Conservation (phyloP, 23 tunicate genomes). For the Phallusia fumigata region DNA sequence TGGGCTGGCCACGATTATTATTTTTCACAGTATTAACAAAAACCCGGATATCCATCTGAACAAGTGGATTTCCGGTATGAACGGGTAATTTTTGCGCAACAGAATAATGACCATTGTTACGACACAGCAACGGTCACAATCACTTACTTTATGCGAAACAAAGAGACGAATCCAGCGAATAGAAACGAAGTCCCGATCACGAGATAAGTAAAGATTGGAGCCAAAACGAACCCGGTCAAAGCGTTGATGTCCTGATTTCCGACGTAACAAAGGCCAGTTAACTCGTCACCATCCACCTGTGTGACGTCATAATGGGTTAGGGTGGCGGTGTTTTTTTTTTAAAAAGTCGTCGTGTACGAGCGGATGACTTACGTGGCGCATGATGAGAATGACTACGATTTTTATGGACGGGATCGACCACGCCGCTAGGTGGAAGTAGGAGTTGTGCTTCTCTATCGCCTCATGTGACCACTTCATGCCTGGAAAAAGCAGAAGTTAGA, state of each 20-base stretch:
- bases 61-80: no score
- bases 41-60: no score
- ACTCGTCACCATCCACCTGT: conserved; percentile 93
- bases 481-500: not conserved
- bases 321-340: no score
- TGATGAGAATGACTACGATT: conserved; percentile 56
- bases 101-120: no score
- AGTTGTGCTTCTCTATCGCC: conserved; percentile 81
- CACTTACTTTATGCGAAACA: conserved; percentile 85
- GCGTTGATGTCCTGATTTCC: conserved; percentile 73
- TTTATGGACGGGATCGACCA: conserved; percentile 84
- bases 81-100: no score
- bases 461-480: conserved; percentile 98
- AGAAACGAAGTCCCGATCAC: conserved; percentile 78
- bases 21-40: no score
- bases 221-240: conserved; percentile 75
- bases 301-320: not conserved
- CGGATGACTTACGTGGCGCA: conserved; percentile 54
- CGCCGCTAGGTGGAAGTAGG: conserved; percentile 82
- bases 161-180: conserved; percentile 74
- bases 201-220: conserved; percentile 72
- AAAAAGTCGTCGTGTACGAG: no score
- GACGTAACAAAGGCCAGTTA: conserved; percentile 86
- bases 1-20: no score
- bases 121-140: not conserved